phyloP scores from a whole-genome alignment of 2,797 vertebrate genomes.

The Thaleichthys pacificus region DNA sequence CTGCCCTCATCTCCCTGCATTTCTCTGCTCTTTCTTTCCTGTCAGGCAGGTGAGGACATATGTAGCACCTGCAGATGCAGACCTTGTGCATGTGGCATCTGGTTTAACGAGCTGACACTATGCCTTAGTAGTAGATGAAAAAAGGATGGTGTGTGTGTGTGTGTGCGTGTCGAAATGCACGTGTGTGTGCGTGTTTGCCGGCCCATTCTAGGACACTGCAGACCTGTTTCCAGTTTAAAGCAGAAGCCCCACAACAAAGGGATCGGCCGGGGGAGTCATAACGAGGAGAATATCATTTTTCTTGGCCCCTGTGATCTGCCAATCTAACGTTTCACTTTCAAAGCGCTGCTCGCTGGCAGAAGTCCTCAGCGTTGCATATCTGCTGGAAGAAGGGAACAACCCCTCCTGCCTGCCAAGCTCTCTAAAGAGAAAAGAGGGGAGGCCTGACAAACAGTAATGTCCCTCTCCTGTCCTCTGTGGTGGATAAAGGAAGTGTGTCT shows the following conservation, averaged over 20 bases:
- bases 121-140: constrained; percentile 39
- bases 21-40: constrained; percentile 22
- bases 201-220: constrained; percentile 65
- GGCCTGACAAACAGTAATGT: background rate
- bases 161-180: constrained; percentile 7
- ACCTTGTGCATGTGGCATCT: constrained; percentile 51
- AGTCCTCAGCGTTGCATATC: constrained; percentile 75
- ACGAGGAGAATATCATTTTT: constrained; percentile 89
- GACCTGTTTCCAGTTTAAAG: constrained; percentile 92
- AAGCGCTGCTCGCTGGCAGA: constrained; percentile 80
- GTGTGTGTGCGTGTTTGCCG: constrained; percentile 20
- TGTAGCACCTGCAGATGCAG: constrained; percentile 42
- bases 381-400: constrained; percentile 72
- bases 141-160: constrained; percentile 36
- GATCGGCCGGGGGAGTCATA: constrained; percentile 75
- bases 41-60: constrained; percentile 58
- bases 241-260: constrained; percentile 87
- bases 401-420: constrained; percentile 20
- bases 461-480: constrained; percentile 24
- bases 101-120: constrained; percentile 68
- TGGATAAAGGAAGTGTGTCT: constrained; percentile 44
- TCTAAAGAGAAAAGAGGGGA: constrained; percentile 16
- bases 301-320: constrained; percentile 89
- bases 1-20: constrained; percentile 28
- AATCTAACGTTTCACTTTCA: constrained; percentile 90